Evolutionary conservation across 2,888 invertebrate species (phyloP).

Genomic region (Crepidodera aurea): DNA sequence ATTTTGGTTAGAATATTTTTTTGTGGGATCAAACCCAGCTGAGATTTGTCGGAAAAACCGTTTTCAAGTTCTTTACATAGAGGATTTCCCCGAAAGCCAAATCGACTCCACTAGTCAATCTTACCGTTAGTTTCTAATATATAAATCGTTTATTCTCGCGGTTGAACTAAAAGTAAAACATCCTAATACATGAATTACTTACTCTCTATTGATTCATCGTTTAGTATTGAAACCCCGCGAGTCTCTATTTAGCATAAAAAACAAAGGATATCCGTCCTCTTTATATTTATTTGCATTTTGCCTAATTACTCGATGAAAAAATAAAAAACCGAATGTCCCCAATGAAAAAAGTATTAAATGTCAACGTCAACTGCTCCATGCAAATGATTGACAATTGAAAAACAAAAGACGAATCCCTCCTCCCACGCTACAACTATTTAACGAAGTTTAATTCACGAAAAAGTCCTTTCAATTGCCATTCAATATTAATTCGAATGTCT

Average conservation of each 20-base stretch:
- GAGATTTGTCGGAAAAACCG: too few species aligned
- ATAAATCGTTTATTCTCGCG: too few species aligned
- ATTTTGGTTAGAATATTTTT: too few species aligned
- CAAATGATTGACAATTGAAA: slow-evolving; percentile 47
- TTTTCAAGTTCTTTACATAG: too few species aligned
- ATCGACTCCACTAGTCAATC: too few species aligned
- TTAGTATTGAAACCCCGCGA: slow-evolving; percentile 24
- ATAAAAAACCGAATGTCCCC: slow-evolving; percentile 14
- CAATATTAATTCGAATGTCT: slow-evolving; percentile 38
- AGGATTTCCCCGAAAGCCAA: too few species aligned
- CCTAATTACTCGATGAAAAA: slow-evolving; percentile 27
- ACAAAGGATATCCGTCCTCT: slow-evolving; percentile 40
- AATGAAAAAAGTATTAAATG: slow-evolving; percentile 45
- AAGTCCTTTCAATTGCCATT: slow-evolving; percentile 41
- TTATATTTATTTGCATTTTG: slow-evolving; percentile 41
- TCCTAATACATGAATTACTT: too few species aligned
- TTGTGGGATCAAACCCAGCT: too few species aligned
- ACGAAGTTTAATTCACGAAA: slow-evolving; percentile 28
- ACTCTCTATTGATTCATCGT: too few species aligned
- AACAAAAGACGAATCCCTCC: slow-evolving; percentile 39
- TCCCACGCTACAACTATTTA: slow-evolving; percentile 2
- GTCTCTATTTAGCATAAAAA: slow-evolving; percentile 32
- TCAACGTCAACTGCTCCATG: slow-evolving; percentile 40
- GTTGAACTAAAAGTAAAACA: too few species aligned
- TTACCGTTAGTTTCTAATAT: too few species aligned